Percentiles rank a stretch among this genome's conserved stretches.
phyloP scores from a whole-genome alignment of 2,888 invertebrate species.

The Fragum fragum region DNA sequence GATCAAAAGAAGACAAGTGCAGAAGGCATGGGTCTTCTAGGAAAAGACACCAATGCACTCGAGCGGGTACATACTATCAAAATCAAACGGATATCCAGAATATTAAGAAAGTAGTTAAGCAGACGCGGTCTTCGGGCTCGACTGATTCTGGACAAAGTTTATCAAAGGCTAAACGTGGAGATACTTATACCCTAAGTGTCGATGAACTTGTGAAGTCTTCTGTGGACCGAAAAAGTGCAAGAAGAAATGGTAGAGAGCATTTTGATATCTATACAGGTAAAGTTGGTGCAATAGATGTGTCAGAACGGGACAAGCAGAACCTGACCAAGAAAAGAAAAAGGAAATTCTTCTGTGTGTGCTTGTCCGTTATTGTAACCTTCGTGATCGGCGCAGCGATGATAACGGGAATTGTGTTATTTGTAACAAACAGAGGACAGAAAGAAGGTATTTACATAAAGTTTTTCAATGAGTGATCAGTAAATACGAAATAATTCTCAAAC shows the following conservation, averaged over 20 bases:
- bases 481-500: too few relatives aligned
- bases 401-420: background rate
- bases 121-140: conserved; percentile 10
- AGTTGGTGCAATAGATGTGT: background rate
- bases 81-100: background rate
- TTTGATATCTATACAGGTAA: background rate
- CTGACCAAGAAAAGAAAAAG: background rate
- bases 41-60: background rate
- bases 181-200: background rate
- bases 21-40: background rate
- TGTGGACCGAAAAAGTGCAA: background rate
- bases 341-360: background rate
- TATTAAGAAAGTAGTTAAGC: background rate
- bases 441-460: too few relatives aligned
- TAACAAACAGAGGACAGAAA: background rate
- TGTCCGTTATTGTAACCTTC: background rate
- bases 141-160: conserved; percentile 4
- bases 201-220: background rate
- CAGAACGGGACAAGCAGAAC: background rate
- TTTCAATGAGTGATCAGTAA: too few relatives aligned
- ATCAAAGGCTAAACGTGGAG: background rate
- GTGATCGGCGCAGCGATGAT: background rate
- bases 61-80: background rate
- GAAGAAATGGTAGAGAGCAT: background rate
- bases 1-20: background rate